Percentiles rank a stretch among this genome's conserved stretches.
Conservation (phyloP, 2,888 invertebrate species). For the Epirrhoe alternata region DNA sequence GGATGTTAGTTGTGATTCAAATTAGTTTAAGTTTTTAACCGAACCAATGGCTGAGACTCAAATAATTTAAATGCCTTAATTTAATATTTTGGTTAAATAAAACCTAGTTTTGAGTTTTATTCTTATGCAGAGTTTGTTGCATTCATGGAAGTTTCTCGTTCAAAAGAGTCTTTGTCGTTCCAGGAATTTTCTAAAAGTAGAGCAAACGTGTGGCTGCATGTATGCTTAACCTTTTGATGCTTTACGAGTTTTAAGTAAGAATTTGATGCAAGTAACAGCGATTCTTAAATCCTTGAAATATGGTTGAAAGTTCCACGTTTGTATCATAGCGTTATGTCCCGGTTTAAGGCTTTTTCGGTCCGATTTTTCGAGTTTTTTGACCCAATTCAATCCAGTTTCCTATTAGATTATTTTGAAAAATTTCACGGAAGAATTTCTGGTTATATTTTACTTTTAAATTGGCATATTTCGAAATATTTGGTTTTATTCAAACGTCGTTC, state of each 20-base stretch:
- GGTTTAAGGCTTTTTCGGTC: conserved; percentile 21
- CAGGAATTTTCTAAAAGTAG: conserved; percentile 18
- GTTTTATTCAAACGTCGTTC: not conserved
- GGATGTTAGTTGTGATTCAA: not conserved
- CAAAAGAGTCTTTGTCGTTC: conserved; percentile 15
- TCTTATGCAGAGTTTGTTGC: not conserved
- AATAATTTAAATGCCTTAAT: not conserved
- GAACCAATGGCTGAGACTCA: not conserved
- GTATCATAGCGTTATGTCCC: conserved; percentile 10
- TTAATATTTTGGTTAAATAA: not conserved
- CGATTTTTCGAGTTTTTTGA: conserved; percentile 25
- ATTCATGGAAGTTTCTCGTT: conserved; percentile 1
- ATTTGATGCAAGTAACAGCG: not conserved
- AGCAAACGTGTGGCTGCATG: conserved; percentile 18
- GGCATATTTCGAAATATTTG: not conserved
- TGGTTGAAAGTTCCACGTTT: conserved; percentile 31
- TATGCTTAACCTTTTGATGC: conserved; percentile 24
- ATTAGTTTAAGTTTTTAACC: not conserved
- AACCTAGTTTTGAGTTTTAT: not conserved
- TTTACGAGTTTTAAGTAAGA: not conserved
- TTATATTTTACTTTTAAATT: conserved; percentile 3
- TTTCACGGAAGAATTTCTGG: conserved; percentile 7
- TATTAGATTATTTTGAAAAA: conserved; percentile 24
- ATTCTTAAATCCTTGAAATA: conserved; percentile 23
- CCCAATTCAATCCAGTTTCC: conserved; percentile 23